These are phyloP conservation scores for Cladopsammia gracilis DNA, from an alignment of 64 coral and sea anemone genomes.

Conservation along the genomic window DNA sequence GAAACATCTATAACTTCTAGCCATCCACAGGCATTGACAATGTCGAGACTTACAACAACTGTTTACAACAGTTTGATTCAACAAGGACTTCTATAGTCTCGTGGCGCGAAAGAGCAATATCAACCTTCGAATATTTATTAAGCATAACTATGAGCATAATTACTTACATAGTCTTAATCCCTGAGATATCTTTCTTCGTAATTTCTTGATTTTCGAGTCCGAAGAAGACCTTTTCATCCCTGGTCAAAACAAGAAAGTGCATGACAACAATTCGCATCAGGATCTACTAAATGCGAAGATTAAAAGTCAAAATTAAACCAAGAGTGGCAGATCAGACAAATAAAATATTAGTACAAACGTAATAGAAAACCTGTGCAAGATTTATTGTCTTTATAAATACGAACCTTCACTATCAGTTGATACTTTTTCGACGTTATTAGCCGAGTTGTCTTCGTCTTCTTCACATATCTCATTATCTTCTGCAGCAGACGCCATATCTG, in stretches of 20 bases:
- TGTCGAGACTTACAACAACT: background rate
- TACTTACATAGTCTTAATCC: slow-evolving; percentile 77
- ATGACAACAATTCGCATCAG: background rate
- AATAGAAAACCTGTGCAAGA: background rate
- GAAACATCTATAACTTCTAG: no score
- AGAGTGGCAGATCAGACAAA: background rate
- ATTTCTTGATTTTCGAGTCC: slow-evolving; percentile 82
- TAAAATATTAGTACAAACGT: background rate
- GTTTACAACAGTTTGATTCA: background rate
- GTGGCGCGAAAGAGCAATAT: background rate
- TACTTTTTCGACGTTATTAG: background rate
- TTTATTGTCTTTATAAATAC: background rate
- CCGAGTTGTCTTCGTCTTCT: slow-evolving; percentile 20
- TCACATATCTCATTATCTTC: slow-evolving; percentile 17
- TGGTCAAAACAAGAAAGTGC: background rate
- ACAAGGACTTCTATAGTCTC: background rate
- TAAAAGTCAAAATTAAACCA: slow-evolving; percentile 3
- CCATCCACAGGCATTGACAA: background rate
- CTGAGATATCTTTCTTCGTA: slow-evolving; percentile 76
- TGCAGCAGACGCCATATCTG: slow-evolving; percentile 29
- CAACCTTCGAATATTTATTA: no score
- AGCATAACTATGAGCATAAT: background rate
- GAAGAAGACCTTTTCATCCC: slow-evolving; percentile 36
- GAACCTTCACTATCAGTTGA: slow-evolving; percentile 7
- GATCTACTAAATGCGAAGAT: background rate